These are phyloP conservation scores for Apogon hyalosoma DNA, from an alignment of 2,797 vertebrate species.

Conservation along the genomic window DNA sequence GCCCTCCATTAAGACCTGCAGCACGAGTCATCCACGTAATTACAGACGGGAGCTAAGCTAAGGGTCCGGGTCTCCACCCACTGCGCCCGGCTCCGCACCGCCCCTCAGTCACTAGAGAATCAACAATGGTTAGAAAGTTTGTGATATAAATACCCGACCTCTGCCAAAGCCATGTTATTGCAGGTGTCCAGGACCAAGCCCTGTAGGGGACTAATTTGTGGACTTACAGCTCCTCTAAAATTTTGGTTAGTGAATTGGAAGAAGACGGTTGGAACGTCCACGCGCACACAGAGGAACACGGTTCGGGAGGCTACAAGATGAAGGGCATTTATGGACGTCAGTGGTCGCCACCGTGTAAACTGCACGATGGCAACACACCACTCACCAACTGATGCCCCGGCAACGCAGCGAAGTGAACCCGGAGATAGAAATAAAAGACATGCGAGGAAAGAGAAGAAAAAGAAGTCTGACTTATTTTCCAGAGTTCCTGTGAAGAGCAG, in stretches of 20 bases:
- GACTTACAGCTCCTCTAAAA: constrained; percentile 59
- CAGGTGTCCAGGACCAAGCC: constrained; percentile 62
- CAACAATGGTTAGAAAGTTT: constrained; percentile 58
- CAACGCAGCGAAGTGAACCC: constrained; percentile 14
- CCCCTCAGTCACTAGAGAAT: constrained; percentile 42
- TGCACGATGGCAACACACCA: constrained; percentile 14
- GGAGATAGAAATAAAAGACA: constrained; percentile 38
- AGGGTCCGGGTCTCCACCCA: constrained; percentile 80
- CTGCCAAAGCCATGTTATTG: constrained; percentile 63
- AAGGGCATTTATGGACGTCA: constrained; percentile 64
- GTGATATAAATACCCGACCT: constrained; percentile 59
- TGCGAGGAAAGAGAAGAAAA: constrained; percentile 4
- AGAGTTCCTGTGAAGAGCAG: not conserved
- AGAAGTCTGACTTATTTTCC: constrained; percentile 16
- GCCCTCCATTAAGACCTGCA: constrained; percentile 66
- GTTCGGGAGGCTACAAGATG: constrained; percentile 20
- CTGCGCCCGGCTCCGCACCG: constrained; percentile 49
- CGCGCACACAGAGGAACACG: constrained; percentile 26
- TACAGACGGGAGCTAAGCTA: constrained; percentile 68
- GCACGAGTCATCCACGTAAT: constrained; percentile 69
- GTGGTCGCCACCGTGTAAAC: constrained; percentile 39
- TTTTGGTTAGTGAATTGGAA: constrained; percentile 55
- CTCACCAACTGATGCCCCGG: constrained; percentile 43
- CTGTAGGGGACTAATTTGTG: constrained; percentile 47
- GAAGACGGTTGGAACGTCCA: constrained; percentile 10